Evolutionary conservation across 2,113 vertebrate species (phyloP).

Genomic region (Dendropsophus ebraccatus): DNA sequence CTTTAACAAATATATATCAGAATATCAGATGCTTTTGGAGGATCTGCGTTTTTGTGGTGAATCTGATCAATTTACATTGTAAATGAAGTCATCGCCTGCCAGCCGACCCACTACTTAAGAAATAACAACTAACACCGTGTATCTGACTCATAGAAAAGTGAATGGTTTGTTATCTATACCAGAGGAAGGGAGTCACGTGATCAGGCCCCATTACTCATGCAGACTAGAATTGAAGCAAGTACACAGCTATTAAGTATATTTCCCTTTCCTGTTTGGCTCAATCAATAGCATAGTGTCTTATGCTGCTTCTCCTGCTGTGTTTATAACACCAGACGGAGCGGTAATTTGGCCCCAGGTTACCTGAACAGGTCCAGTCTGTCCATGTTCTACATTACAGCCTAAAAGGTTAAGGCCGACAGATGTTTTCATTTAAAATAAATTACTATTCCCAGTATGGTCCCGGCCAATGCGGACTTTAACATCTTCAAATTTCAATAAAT

Average conservation of each 20-base stretch:
- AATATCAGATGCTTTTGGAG: not conserved
- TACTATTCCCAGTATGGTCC: slow-evolving; percentile 39
- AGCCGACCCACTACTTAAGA: not conserved
- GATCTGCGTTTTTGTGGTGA: not conserved
- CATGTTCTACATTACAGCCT: slow-evolving; percentile 15
- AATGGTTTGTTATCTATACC: slow-evolving; percentile 43
- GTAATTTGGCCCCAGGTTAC: slow-evolving; percentile 34
- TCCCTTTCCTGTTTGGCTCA: slow-evolving; percentile 54
- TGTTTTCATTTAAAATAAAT: slow-evolving; percentile 47
- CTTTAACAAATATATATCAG: no score
- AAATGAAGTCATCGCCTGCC: not conserved
- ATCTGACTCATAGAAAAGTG: slow-evolving; percentile 47
- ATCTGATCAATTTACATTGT: not conserved
- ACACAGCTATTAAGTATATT: slow-evolving; percentile 42
- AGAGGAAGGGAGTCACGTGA: slow-evolving; percentile 39
- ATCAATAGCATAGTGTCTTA: slow-evolving; percentile 38
- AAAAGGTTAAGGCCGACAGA: slow-evolving; percentile 35
- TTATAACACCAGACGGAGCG: not conserved
- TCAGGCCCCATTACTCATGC: slow-evolving; percentile 37
- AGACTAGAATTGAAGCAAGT: slow-evolving; percentile 35
- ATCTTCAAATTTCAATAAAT: slow-evolving; percentile 38
- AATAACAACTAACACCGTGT: not conserved
- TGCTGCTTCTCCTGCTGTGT: slow-evolving; percentile 11
- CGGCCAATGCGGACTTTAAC: slow-evolving; percentile 21
- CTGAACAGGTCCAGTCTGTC: slow-evolving; percentile 44